Evolutionary conservation across 2,888 invertebrate genomes (phyloP).

Genomic region (Camponotus fellah): DNA sequence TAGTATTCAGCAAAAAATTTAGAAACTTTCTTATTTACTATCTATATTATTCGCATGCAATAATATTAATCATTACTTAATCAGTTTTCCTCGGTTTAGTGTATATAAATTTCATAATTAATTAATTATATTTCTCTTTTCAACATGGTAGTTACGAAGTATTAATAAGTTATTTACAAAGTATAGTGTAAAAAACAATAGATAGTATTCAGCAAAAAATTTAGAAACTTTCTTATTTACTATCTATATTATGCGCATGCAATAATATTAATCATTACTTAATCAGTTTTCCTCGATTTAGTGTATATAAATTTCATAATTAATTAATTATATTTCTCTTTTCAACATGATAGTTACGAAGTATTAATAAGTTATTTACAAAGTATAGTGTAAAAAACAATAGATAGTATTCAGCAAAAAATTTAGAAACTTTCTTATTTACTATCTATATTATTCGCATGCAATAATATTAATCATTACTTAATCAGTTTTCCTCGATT

Average conservation of each 20-base stretch:
- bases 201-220: neutral
- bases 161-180: neutral
- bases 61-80: neutral
- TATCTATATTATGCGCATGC: neutral
- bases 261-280: neutral
- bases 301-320: neutral
- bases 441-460: neutral
- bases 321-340: neutral
- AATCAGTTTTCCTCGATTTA: neutral
- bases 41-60: neutral
- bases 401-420: neutral
- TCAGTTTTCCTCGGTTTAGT: neutral
- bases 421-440: neutral
- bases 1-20: neutral
- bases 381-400: neutral
- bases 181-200: neutral
- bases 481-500: neutral
- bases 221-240: neutral
- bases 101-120: neutral
- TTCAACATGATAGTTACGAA: too few species aligned
- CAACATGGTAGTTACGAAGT: too few species aligned
- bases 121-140: neutral
- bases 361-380: too few species aligned
- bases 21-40: neutral
- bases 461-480: neutral